These are phyloP conservation scores for Rapana venosa DNA, from an alignment of 2,888 invertebrate species.

Conservation along the genomic window DNA sequence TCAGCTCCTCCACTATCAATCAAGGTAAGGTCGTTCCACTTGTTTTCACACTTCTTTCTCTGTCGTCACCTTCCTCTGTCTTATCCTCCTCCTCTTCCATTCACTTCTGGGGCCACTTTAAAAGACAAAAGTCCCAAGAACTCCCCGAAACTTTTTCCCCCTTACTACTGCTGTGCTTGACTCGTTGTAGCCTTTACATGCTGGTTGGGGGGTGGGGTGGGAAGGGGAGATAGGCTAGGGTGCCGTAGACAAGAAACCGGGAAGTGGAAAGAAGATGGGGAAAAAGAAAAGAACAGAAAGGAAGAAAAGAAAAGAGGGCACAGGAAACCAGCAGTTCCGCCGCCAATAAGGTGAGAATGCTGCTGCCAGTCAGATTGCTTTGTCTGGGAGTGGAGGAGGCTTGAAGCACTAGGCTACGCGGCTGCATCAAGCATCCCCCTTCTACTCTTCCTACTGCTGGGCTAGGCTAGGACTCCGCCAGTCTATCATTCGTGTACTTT, in stretches of 20 bases:
- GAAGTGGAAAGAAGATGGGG: neutral
- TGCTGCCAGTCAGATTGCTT: constrained; percentile 28
- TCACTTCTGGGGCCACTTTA: neutral
- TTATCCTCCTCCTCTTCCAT: neutral
- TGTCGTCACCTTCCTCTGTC: neutral
- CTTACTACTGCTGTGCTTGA: no score
- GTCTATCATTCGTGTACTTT: no score
- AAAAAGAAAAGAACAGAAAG: neutral
- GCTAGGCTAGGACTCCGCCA: no score
- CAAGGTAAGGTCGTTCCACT: constrained; percentile 28
- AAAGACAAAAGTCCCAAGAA: neutral
- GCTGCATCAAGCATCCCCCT: neutral
- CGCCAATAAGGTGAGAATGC: constrained; percentile 22
- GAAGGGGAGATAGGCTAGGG: neutral
- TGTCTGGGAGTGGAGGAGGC: constrained; percentile 25
- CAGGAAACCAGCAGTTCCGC: constrained; percentile 38
- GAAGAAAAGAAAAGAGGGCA: constrained; percentile 24
- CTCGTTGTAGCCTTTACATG: neutral
- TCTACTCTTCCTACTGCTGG: no score
- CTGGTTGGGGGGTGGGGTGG: no score
- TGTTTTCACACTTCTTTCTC: constrained; percentile 18
- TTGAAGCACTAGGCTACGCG: neutral
- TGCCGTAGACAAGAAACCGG: neutral
- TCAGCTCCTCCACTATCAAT: neutral
- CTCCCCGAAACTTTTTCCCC: neutral